Base-by-base conservation (phyloP, 35 echinoderm and acorn worm species). In the Apostichopus japonicus region DNA sequence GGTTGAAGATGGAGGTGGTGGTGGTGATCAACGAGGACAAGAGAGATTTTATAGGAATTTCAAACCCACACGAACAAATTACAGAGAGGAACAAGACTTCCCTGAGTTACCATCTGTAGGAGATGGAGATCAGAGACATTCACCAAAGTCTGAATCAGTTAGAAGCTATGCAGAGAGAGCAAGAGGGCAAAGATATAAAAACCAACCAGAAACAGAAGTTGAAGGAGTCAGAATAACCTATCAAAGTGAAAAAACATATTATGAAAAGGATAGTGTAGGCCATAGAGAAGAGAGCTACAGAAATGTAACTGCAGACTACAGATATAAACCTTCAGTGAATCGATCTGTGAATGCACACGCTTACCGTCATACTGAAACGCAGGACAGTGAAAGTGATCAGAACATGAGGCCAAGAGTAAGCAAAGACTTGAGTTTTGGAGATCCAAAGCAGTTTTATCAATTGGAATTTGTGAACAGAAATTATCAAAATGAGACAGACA, bases 171-270 rank as follows among this genome's bases (percentile, higher is more conserved):
- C 86, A 72, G 86, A 89, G 22, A 71, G 62, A 51, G 62, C 63
- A 23, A 72, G 86, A 52, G 23, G 86, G 9, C 27, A 16, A 17
- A 4, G 23, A 14, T 22, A 59, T 54, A 86, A 53, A 54, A 65
- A 24, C 51, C 17, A 83, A 6, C 5, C 4, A 54, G 71, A 75
- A n/a, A 19, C 17, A 19, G 80, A 84, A 21, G 81, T 58, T 4
- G 81, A 84, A n/a, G 56, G 54, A 53, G 52, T 89, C 1, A 89
- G 67, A 51, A 75, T 89, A 24, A 5, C n/a, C 10, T 89, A 89
- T 25, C 61, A 89, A 19, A 89, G 63, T 25, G 86, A 89, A 4
- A 89, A 89, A 65, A 72, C 86, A 0, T 89, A 89, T 65, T 89
- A 72, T 72, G 56, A 84, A 84, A 84, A 84, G 8, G 81, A 84